Percentiles rank a stretch among this genome's conserved stretches.
These are phyloP conservation scores for Oegoconia quadripuncta DNA, from an alignment of 2,888 invertebrate species.

Conservation along the genomic window DNA sequence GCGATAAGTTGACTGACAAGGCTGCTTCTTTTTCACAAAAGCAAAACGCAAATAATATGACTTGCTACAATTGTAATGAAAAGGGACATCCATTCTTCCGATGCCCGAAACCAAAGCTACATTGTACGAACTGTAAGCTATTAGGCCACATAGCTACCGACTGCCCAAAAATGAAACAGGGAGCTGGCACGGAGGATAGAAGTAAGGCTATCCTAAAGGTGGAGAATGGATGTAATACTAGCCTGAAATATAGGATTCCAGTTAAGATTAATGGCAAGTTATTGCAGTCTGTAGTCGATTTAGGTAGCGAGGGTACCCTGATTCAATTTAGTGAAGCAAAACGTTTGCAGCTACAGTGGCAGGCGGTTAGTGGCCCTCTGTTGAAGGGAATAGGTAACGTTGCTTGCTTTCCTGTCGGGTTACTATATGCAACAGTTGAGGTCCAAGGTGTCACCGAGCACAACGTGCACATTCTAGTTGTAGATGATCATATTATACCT, in stretches of 20 bases:
- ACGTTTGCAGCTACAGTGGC: neutral
- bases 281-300: slow-evolving; percentile 1
- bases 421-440: neutral
- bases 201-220: too few relatives aligned
- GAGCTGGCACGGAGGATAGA: too few relatives aligned
- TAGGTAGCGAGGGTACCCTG: slow-evolving; percentile 8
- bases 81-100: neutral
- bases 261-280: neutral
- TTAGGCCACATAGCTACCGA: neutral
- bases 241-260: neutral
- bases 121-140: neutral
- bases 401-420: neutral
- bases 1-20: too few relatives aligned
- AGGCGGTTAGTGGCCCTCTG: slow-evolving; percentile 1
- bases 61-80: slow-evolving; percentile 2
- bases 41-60: neutral
- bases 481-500: slow-evolving; percentile 1
- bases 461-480: slow-evolving; percentile 1
- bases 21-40: neutral
- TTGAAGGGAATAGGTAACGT: slow-evolving; percentile 3
- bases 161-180: neutral
- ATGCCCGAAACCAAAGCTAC: neutral
- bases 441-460: slow-evolving; percentile 10
- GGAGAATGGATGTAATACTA: too few relatives aligned
- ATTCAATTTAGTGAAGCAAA: slow-evolving; percentile 3